Evolutionary conservation across 2,797 vertebrate genomes (phyloP).

Genomic region (Crocodylus rhombifer): DNA sequence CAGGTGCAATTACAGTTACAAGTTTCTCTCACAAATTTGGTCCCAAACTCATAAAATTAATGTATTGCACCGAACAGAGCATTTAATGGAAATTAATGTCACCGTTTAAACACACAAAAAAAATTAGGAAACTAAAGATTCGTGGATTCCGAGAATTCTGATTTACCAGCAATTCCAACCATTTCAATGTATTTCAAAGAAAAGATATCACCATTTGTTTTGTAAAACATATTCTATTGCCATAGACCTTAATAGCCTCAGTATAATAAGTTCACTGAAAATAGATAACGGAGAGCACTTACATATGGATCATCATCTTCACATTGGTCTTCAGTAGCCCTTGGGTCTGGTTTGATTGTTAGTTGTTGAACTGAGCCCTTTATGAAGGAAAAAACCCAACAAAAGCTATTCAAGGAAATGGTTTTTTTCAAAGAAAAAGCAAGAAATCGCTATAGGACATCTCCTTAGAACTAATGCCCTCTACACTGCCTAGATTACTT

Average conservation of each 20-base stretch:
- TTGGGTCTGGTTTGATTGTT: constrained; percentile 87
- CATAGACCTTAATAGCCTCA: background rate
- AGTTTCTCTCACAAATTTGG: background rate
- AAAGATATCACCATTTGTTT: background rate
- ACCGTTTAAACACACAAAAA: background rate
- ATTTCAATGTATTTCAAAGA: background rate
- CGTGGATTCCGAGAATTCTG: fast-evolving
- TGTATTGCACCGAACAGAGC: background rate
- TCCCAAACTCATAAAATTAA: background rate
- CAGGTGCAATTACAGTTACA: background rate
- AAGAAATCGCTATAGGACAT: background rate
- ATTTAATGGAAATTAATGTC: background rate
- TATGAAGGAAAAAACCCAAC: background rate
- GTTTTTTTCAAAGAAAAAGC: background rate
- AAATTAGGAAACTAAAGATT: background rate
- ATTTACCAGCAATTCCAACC: background rate
- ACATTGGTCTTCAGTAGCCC: constrained; percentile 89
- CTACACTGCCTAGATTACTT: background rate
- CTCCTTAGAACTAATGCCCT: background rate
- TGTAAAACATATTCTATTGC: background rate
- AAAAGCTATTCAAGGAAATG: background rate
- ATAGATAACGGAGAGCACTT: constrained; percentile 72
- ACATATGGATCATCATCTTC: constrained; percentile 95
- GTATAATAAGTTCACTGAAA: background rate
- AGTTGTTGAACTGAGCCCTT: constrained; percentile 96